Conservation (phyloP, 1,140 invertebrate genomes). For the Rhopalosiphum padi region DNA sequence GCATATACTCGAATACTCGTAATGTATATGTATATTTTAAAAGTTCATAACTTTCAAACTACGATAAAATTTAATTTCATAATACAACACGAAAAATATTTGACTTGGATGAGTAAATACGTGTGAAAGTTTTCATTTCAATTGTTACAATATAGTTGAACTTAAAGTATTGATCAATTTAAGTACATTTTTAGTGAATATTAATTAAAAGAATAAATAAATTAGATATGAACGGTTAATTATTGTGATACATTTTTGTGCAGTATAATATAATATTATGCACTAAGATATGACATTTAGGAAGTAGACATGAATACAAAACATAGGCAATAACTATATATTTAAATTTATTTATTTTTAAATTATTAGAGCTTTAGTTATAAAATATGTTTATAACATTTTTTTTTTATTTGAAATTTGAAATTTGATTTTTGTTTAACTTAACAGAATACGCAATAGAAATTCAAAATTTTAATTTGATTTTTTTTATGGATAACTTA, state of each 20-base stretch:
- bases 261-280: not conserved
- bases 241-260: not conserved
- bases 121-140: not conserved
- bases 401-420: too few species aligned
- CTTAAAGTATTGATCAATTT: not conserved
- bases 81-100: not conserved
- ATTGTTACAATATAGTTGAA: not conserved
- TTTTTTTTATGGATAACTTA: too few species aligned
- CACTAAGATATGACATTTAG: not conserved
- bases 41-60: not conserved
- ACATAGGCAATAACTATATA: not conserved
- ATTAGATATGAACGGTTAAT: not conserved
- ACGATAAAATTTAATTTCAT: not conserved
- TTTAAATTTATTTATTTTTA: not conserved
- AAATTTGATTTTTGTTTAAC: too few species aligned
- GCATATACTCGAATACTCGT: not conserved
- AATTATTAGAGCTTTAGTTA: not conserved
- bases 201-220: not conserved
- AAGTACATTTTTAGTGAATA: not conserved
- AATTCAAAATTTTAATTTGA: too few species aligned
- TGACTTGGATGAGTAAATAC: not conserved
- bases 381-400: too few species aligned
- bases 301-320: not conserved
- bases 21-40: not conserved
- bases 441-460: too few species aligned